Base-by-base conservation (phyloP, 2,888 invertebrate species). In the Noctua pronuba region DNA sequence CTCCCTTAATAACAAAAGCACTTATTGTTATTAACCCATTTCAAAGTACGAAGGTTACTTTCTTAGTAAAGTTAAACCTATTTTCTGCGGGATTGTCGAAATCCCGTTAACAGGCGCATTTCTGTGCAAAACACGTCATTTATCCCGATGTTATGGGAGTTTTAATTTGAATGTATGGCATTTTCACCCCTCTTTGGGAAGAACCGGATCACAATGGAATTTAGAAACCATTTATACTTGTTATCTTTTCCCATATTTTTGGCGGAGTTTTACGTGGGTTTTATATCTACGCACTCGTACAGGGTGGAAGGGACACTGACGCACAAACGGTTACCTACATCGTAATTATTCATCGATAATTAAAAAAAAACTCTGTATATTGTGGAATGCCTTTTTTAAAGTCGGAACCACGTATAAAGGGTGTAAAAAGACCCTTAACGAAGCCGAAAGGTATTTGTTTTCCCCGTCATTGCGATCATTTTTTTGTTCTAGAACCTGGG, bases 131-230 rank as follows among this genome's bases (percentile, higher is more conserved):
- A 76, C 44, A 65, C 28, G 28, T 7, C 21, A 46, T 44, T 69
- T 31, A 55, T 68, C 7, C n/a, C 18, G 1, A 38, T 55, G 46
- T 49, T 58, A 75, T 69, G 49, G 64, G 49, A 6, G 13, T 58
- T 60, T 70, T 70, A 82, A 82, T 82, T n/a, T 77, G 21, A 76
- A 82, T 82, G 69, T 82, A 69, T 60, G 2, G 49, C 6, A 16
- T 65, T 65, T 65, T 62, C 24, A 24, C 5, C 60, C 52, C 24
- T 44, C 58, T 55, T 38, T n/a, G 7, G 46, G 46, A 24, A 44
- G 16, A 38, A 2, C 21, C 18, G 49, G n/a, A 49, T 65, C 16
- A 21, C n/a, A 55, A 80, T 74, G n/a, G 35, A 49, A 35, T 75
- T 81, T 28, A 49, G 24, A 81, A 67, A 75, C 46, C 75, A 81